Evolutionary conservation across 2,113 vertebrate species (phyloP).

Genomic region (Tragelaphus imberbis): DNA sequence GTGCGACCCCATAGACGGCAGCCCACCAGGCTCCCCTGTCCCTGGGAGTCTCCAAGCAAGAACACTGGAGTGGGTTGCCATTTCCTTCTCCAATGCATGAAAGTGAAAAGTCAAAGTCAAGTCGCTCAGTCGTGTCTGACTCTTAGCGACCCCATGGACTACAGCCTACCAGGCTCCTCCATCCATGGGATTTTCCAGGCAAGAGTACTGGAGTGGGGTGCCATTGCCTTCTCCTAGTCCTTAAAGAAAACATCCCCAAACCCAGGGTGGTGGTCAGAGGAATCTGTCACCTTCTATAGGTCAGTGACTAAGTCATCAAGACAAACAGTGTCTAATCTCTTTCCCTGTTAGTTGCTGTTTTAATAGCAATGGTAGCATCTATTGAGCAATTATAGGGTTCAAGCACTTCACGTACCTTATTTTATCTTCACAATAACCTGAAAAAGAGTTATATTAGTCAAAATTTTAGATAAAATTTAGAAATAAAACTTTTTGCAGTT

Average conservation of each 20-base stretch:
- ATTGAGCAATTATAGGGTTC: neutral
- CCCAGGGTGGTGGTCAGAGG: too few relatives aligned
- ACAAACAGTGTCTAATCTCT: neutral
- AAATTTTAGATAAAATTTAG: neutral
- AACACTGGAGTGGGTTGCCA: too few relatives aligned
- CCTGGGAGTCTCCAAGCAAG: too few relatives aligned
- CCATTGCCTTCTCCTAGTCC: neutral
- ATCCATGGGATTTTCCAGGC: too few relatives aligned
- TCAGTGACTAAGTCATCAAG: neutral
- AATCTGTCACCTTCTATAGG: neutral
- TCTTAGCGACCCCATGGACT: too few relatives aligned
- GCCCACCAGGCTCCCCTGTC: too few relatives aligned
- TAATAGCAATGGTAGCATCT: neutral
- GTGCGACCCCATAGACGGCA: too few relatives aligned
- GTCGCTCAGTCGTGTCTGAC: too few relatives aligned
- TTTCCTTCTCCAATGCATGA: too few relatives aligned
- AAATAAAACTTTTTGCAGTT: neutral
- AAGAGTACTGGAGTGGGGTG: too few relatives aligned
- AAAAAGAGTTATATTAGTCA: neutral
- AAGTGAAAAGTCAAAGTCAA: too few relatives aligned
- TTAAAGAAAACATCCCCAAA: neutral
- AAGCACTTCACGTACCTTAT: neutral
- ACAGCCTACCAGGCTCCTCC: too few relatives aligned
- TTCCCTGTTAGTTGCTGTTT: neutral
- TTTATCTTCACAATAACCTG: neutral